Conservation (phyloP, 2,113 vertebrate species). For the Todiramphus saurophagus region DNA sequence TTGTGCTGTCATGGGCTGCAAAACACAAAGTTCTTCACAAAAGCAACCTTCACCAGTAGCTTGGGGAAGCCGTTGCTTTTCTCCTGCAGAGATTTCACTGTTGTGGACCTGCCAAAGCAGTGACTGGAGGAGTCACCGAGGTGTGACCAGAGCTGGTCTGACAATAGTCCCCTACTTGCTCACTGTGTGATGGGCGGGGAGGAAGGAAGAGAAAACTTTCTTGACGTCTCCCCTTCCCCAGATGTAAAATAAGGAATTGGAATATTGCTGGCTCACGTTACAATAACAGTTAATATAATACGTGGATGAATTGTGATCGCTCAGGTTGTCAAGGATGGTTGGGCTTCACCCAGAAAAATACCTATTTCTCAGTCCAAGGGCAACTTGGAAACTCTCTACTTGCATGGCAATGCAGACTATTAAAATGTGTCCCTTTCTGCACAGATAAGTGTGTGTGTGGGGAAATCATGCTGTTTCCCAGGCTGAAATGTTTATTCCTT, state of each 20-base stretch:
- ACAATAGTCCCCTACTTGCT: background rate
- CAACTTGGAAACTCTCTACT: background rate
- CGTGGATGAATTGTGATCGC: background rate
- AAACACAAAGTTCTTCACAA: background rate
- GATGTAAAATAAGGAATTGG: background rate
- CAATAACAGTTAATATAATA: rapidly evolving
- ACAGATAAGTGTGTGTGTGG: background rate
- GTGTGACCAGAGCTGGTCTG: background rate
- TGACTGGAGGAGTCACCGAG: background rate
- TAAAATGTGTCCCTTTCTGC: background rate
- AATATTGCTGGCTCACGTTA: background rate
- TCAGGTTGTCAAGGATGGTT: background rate
- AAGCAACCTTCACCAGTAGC: background rate
- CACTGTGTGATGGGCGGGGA: background rate
- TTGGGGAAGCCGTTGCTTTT: background rate
- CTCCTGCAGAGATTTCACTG: background rate
- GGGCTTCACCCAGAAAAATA: background rate
- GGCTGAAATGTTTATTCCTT: background rate
- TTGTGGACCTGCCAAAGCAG: background rate
- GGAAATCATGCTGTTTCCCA: background rate
- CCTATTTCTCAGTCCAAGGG: background rate
- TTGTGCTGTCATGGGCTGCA: background rate
- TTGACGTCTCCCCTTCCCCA: rapidly evolving
- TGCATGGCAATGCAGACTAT: background rate
- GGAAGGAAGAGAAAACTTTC: background rate